Conservation (phyloP, 1,140 invertebrate genomes). For the Stenopsyche tienmushanensis region DNA sequence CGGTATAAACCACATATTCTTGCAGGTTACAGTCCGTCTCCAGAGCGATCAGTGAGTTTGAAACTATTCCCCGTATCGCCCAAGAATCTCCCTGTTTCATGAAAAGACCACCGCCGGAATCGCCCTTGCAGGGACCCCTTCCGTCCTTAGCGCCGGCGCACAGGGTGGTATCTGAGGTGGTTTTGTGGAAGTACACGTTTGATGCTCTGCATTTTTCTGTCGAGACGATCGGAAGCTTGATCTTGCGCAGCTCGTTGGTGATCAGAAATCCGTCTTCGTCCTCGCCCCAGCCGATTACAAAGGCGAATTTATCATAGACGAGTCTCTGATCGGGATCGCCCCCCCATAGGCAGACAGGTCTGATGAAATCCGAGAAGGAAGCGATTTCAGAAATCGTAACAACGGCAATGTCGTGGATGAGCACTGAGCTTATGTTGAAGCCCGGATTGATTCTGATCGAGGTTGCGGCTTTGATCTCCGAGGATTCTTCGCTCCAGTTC, state of each 20-base stretch:
- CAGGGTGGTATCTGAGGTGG: slow-evolving; percentile 46
- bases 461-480: slow-evolving; percentile 43
- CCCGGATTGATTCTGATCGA: slow-evolving; percentile 47
- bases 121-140: slow-evolving; percentile 51
- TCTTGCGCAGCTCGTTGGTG: slow-evolving; percentile 44
- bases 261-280: slow-evolving; percentile 42
- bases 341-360: slow-evolving; percentile 58
- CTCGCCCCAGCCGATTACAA: slow-evolving; percentile 52
- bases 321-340: slow-evolving; percentile 44
- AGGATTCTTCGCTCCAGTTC: slow-evolving; percentile 44
- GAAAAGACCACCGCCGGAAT: slow-evolving; percentile 52
- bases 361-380: slow-evolving; percentile 45
- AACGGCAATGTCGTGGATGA: slow-evolving; percentile 51
- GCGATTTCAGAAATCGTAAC: slow-evolving; percentile 44
- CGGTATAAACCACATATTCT: slow-evolving; percentile 56
- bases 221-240: slow-evolving; percentile 46
- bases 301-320: slow-evolving; percentile 47
- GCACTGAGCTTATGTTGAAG: slow-evolving; percentile 42
- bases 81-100: slow-evolving; percentile 44
- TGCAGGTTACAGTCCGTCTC: slow-evolving; percentile 51
- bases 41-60: slow-evolving; percentile 48
- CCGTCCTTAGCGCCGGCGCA: slow-evolving; percentile 52
- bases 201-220: slow-evolving; percentile 44
- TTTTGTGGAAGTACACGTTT: slow-evolving; percentile 37
- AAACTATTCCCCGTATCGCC: slow-evolving; percentile 55